A percentile compares a stretch with the other conserved stretches of the same genome.
Conservation (phyloP, 1,140 invertebrate genomes). For the Dendroctonus ponderosae region DNA sequence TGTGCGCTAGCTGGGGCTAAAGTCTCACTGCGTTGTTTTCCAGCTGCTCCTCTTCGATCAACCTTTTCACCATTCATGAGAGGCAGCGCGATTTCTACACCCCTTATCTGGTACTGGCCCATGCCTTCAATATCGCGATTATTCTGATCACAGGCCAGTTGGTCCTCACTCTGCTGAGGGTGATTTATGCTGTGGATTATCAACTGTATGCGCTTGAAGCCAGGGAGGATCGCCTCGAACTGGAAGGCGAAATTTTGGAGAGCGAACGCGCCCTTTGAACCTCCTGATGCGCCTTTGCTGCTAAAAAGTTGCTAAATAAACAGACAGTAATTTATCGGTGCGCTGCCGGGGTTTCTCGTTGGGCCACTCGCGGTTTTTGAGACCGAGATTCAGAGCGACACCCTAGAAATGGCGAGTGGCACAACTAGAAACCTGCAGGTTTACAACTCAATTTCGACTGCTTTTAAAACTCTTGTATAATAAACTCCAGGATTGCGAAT, state of each 20-base stretch:
- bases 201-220: slow-evolving; percentile 21
- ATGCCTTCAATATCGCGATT: slow-evolving; percentile 15
- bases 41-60: slow-evolving; percentile 20
- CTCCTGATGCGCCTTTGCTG: no score
- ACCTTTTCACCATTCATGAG: slow-evolving; percentile 22
- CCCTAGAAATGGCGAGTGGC: no score
- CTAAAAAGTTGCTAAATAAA: no score
- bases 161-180: slow-evolving; percentile 11
- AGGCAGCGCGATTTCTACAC: slow-evolving; percentile 20
- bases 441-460: no score
- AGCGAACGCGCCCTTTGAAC: no score
- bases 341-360: no score
- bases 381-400: no score
- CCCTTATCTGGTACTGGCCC: slow-evolving; percentile 21
- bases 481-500: no score
- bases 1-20: background rate
- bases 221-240: slow-evolving; percentile 6
- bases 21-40: slow-evolving; percentile 8
- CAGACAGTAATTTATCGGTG: no score
- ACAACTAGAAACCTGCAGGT: no score
- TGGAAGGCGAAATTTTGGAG: background rate
- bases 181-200: slow-evolving; percentile 29
- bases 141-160: slow-evolving; percentile 22
- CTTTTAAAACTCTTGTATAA: no score
- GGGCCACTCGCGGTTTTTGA: no score